phyloP scores from a whole-genome alignment of 2,888 invertebrate genomes.

The Luffia ferchaultella region DNA sequence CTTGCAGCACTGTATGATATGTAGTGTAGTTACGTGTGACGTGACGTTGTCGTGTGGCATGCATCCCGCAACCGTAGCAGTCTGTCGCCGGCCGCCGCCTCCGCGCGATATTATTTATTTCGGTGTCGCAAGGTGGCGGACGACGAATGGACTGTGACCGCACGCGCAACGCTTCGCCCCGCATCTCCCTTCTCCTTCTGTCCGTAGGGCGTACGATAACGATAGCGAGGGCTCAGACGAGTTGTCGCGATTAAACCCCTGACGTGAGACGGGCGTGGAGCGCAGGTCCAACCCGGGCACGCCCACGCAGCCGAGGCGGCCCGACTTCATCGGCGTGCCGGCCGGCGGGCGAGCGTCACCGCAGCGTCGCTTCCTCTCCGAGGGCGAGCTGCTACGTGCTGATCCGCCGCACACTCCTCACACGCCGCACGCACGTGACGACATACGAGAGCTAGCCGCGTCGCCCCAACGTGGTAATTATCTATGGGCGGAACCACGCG shows the following conservation, averaged over 20 bases:
- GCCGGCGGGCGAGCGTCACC: slow-evolving; percentile 67
- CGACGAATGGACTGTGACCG: slow-evolving; percentile 34
- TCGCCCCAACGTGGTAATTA: slow-evolving; percentile 78
- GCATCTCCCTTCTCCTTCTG: slow-evolving; percentile 64
- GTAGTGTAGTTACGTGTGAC: neutral
- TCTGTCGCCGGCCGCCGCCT: slow-evolving; percentile 26
- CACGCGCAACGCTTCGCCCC: slow-evolving; percentile 60
- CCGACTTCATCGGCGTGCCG: slow-evolving; percentile 84
- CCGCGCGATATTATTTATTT: neutral
- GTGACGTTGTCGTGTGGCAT: slow-evolving; percentile 47
- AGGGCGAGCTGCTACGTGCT: slow-evolving; percentile 81
- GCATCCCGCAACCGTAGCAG: slow-evolving; percentile 44
- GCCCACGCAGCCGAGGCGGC: slow-evolving; percentile 87
- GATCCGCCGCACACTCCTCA: slow-evolving; percentile 71
- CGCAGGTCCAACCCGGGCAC: slow-evolving; percentile 92
- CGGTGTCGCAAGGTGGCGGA: slow-evolving; percentile 23
- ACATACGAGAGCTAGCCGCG: slow-evolving; percentile 87
- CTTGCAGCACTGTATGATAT: neutral
- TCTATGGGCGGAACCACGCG: slow-evolving; percentile 68
- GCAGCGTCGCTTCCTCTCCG: slow-evolving; percentile 80
- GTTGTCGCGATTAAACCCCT: slow-evolving; percentile 64
- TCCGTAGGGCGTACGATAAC: slow-evolving; percentile 66
- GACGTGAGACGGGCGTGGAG: slow-evolving; percentile 46
- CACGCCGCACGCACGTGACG: slow-evolving; percentile 79
- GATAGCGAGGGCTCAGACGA: slow-evolving; percentile 63